phyloP scores from a whole-genome alignment of 1,140 invertebrate genomes.

The Drosophila repleta region DNA sequence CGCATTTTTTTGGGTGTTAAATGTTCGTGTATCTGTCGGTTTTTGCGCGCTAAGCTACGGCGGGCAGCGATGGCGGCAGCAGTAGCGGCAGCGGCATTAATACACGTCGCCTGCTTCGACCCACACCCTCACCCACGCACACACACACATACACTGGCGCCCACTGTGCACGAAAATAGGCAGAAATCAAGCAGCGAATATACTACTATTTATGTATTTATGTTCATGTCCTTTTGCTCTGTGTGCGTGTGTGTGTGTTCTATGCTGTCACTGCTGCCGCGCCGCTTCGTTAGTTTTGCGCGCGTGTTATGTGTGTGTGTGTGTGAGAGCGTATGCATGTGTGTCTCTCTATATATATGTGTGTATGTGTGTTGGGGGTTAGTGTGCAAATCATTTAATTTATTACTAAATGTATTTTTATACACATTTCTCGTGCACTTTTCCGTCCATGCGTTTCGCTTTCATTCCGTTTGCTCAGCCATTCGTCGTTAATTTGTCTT shows the following conservation, averaged over 20 bases:
- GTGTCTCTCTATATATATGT: conserved; percentile 2
- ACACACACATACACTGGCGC: conserved; percentile 16
- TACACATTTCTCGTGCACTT: conserved; percentile 70
- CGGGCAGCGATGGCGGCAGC: conserved; percentile 19
- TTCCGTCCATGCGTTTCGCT: conserved; percentile 27
- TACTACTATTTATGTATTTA: conserved; percentile 59
- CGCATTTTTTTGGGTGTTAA: conserved; percentile 80
- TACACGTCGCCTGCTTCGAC: conserved; percentile 49
- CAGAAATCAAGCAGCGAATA: conserved; percentile 54
- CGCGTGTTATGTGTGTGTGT: conserved; percentile 56
- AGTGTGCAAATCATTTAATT: conserved; percentile 81
- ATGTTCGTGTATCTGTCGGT: conserved; percentile 81
- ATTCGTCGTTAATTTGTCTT: conserved; percentile 67
- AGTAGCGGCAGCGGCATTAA: conserved; percentile 59
- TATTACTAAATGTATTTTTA: conserved; percentile 75
- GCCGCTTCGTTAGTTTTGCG: conserved; percentile 78
- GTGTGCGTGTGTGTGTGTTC: conserved; percentile 44
- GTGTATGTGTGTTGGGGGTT: conserved; percentile 45
- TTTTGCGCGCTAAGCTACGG: conserved; percentile 75
- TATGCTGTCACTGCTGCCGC: conserved; percentile 49
- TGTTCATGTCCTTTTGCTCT: conserved; percentile 49
- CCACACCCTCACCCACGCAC: conserved; percentile 15
- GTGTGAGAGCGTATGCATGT: neutral
- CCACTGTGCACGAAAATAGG: conserved; percentile 47
- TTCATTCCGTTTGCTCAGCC: conserved; percentile 42